Evolutionary conservation across 37 sponge, comb jelly and placozoan genomes (phyloP).

Genomic region (Oscarella lobularis): DNA sequence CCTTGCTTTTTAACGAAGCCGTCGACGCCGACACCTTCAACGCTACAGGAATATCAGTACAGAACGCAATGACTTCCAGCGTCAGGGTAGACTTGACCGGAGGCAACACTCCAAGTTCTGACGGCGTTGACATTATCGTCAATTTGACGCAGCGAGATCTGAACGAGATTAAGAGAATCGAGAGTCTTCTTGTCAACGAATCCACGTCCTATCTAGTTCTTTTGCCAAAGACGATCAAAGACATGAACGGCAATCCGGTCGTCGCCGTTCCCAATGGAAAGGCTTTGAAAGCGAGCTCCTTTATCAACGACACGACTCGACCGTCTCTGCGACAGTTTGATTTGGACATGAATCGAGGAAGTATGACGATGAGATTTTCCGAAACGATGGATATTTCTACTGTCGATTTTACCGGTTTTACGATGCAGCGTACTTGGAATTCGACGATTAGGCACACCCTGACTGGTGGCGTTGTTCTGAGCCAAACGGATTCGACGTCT

Average conservation of each 20-base stretch:
- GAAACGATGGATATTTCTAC: slow-evolving; percentile 49
- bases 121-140: not conserved
- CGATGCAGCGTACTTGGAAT: slow-evolving; percentile 53
- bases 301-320: slow-evolving; percentile 31
- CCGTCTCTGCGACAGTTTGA: slow-evolving; percentile 41
- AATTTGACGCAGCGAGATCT: slow-evolving; percentile 7
- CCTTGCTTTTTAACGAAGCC: slow-evolving; percentile 64
- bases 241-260: slow-evolving; percentile 59
- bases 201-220: slow-evolving; percentile 31
- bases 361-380: slow-evolving; percentile 52
- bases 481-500: slow-evolving; percentile 23
- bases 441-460: slow-evolving; percentile 47
- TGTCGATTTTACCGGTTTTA: slow-evolving; percentile 50
- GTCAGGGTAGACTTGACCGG: not conserved
- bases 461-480: slow-evolving; percentile 41
- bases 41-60: slow-evolving; percentile 22
- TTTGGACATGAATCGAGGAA: slow-evolving; percentile 59
- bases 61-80: not conserved
- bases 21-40: slow-evolving; percentile 28
- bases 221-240: slow-evolving; percentile 23
- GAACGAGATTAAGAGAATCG: slow-evolving; percentile 49
- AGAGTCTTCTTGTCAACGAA: slow-evolving; percentile 26
- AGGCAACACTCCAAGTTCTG: not conserved
- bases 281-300: slow-evolving; percentile 8
- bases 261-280: slow-evolving; percentile 16